These are phyloP conservation scores for Drosophila monieri DNA, from an alignment of 2,888 invertebrate genomes.

Conservation along the genomic window DNA sequence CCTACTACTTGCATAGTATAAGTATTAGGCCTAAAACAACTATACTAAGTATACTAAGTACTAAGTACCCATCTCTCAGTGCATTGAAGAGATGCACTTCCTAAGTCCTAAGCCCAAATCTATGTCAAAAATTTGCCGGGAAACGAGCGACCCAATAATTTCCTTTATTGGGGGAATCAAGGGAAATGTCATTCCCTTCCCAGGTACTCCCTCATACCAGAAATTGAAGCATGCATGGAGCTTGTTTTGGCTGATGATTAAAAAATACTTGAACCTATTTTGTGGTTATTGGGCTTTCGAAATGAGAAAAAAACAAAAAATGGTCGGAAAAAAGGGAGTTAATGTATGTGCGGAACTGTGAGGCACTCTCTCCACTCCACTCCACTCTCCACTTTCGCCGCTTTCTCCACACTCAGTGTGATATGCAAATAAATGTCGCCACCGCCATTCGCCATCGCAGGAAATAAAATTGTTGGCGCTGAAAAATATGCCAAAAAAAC, in stretches of 20 bases:
- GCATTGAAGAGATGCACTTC: slow-evolving; percentile 7
- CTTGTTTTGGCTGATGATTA: slow-evolving; percentile 27
- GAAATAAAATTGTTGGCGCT: slow-evolving; percentile 37
- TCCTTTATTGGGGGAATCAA: slow-evolving; percentile 15
- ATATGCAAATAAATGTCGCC: slow-evolving; percentile 61
- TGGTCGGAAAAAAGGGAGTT: slow-evolving; percentile 7
- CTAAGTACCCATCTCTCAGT: neutral
- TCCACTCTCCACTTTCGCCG: slow-evolving; percentile 26
- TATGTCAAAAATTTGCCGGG: slow-evolving; percentile 1
- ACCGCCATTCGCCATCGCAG: slow-evolving; percentile 14
- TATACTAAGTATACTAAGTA: too few relatives aligned
- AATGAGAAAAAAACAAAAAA: slow-evolving; percentile 22
- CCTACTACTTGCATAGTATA: too few relatives aligned
- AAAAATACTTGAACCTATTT: slow-evolving; percentile 35
- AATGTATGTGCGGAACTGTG: slow-evolving; percentile 14
- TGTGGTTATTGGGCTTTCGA: slow-evolving; percentile 17
- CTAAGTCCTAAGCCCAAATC: slow-evolving; percentile 40
- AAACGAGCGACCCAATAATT: slow-evolving; percentile 13
- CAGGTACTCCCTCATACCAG: neutral
- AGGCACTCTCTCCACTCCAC: neutral
- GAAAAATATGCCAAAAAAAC: slow-evolving; percentile 31
- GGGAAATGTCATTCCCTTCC: slow-evolving; percentile 18
- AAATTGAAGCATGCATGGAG: neutral
- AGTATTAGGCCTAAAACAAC: too few relatives aligned
- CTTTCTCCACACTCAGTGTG: slow-evolving; percentile 23